A percentile compares a stretch with the other conserved stretches of the same genome.
phyloP scores from a whole-genome alignment of 2,113 vertebrate genomes.

The Zapornia atra region DNA sequence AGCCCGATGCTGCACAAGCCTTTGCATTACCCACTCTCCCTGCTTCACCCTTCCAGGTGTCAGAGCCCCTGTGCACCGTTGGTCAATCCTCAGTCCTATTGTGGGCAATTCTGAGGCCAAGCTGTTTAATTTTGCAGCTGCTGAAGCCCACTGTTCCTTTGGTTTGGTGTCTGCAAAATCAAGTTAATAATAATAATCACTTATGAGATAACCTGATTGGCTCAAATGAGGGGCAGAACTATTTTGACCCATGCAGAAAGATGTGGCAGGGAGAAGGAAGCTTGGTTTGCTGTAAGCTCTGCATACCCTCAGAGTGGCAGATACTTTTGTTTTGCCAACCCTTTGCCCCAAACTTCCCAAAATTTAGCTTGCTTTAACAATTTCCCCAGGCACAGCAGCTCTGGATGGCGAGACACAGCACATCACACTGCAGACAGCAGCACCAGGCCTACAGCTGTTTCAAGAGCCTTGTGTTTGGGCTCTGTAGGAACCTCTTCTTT shows the following conservation, averaged over 20 bases:
- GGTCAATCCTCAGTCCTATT: not conserved
- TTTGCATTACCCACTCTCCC: fast-evolving
- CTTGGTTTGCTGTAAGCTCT: not conserved
- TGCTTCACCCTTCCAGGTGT: fast-evolving
- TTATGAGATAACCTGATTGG: not conserved
- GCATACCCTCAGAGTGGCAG: not conserved
- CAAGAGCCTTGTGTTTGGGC: not conserved
- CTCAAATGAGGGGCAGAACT: not conserved
- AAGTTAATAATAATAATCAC: not conserved
- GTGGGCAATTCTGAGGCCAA: not conserved
- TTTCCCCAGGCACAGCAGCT: not conserved
- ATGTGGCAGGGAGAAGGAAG: not conserved
- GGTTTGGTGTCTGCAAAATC: not conserved
- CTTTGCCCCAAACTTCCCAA: not conserved
- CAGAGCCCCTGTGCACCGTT: not conserved
- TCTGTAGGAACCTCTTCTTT: not conserved
- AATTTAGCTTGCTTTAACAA: not conserved
- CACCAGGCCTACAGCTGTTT: not conserved
- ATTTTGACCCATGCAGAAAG: not conserved
- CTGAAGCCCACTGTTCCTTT: not conserved
- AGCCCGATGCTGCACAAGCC: too few species aligned
- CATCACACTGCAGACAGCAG: fast-evolving
- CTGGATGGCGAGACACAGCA: fast-evolving
- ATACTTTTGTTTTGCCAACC: not conserved
- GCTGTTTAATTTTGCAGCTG: not conserved